Conservation (phyloP, 2,113 vertebrate genomes). For the Larimichthys polyactis region DNA sequence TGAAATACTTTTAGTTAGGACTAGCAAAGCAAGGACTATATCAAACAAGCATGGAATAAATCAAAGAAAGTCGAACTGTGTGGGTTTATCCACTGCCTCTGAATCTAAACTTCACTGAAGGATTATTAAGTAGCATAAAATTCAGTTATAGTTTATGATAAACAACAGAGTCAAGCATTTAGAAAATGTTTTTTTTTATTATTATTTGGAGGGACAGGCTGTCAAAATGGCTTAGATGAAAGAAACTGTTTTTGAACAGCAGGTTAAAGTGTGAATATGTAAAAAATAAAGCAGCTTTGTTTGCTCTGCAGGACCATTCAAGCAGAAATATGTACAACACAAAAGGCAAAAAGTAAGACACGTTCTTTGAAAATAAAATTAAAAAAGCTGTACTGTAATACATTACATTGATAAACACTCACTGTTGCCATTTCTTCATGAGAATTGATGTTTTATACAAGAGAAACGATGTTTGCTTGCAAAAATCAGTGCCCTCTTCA, state of each 20-base stretch:
- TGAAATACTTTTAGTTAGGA: not conserved
- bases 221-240: slow-evolving; percentile 94
- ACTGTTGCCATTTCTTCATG: slow-evolving; percentile 87
- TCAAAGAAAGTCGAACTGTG: not conserved
- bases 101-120: not conserved
- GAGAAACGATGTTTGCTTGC: slow-evolving; percentile 80
- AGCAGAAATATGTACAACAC: slow-evolving; percentile 92
- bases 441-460: slow-evolving; percentile 87
- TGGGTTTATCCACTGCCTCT: not conserved
- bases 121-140: not conserved
- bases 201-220: slow-evolving; percentile 92
- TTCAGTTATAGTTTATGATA: slow-evolving; percentile 18
- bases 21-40: not conserved
- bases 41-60: not conserved
- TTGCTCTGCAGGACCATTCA: slow-evolving; percentile 89
- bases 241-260: slow-evolving; percentile 90
- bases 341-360: slow-evolving; percentile 89
- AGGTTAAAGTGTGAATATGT: slow-evolving; percentile 85
- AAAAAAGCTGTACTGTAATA: slow-evolving; percentile 89
- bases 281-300: slow-evolving; percentile 89
- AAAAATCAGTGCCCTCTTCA: slow-evolving; percentile 81
- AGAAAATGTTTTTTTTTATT: slow-evolving; percentile 85
- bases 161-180: slow-evolving; percentile 57
- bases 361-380: slow-evolving; percentile 85
- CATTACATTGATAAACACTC: slow-evolving; percentile 92